Base-by-base conservation (phyloP, 2,888 invertebrate genomes). In the Eupeodes latifasciatus region DNA sequence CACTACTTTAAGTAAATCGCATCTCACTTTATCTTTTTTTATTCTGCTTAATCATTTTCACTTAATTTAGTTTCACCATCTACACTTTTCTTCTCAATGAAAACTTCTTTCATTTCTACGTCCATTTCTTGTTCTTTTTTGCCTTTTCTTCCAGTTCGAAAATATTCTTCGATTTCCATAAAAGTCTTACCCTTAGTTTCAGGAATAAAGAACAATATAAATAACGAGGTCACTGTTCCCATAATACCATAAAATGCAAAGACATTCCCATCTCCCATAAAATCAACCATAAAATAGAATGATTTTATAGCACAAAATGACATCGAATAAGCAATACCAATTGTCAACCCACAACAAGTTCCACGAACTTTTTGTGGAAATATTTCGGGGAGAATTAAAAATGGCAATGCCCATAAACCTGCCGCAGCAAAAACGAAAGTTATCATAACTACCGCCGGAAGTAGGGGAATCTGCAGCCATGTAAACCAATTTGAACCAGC, bases 311-410 rank as follows among this genome's bases (percentile, higher is more conserved):
- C 95, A 2, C 94, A 90, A 91, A 96, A 96, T 86, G 96, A 95
- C 1, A 96, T 94, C 6, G 95, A 91, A 91, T 96, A 96, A 0
- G 95, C 95, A 44, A 95, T 94, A 12, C 95, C 95, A 1, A 96
- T 95, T 74, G 95, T 95, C 11, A 96, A 94, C 0, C 96, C 96
- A 0, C 96, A 95, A 0, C 96, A 96, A 0, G 96, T 91, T 0
- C 96, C 96, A 51, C 96, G 94, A 0, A 95, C 94, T 82, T 94
- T 94, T 2, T 95, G 94, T 0, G 96, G 95, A 91, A 96, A 96
- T 0, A 97, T 94, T 92, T 97, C 97, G 0, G 96, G 96, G 89
- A 96, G 95, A 95, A 97, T 95, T 47, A 96, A 95, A 95, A 96
- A 97, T 0, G 96, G 96, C 67, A 97, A 91, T 0, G 96, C 96